Conservation (phyloP, 2,888 invertebrate genomes). For the Diaperis boleti region DNA sequence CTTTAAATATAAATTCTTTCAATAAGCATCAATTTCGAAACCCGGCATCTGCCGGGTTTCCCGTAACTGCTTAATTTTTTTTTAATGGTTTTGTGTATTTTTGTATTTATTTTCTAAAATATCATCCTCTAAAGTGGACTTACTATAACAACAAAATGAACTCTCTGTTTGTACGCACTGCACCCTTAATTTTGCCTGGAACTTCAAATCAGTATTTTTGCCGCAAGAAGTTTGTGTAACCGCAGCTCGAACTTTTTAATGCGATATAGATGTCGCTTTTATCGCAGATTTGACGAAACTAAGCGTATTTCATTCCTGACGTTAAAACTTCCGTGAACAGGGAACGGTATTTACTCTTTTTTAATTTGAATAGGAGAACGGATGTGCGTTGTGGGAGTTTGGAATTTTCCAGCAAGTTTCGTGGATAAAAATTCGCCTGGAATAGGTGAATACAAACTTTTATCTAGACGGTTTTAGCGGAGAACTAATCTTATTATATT, state of each 20-base stretch:
- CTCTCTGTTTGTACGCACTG: too few relatives aligned
- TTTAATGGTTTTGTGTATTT: too few relatives aligned
- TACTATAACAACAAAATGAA: too few relatives aligned
- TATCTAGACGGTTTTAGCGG: conserved; percentile 2
- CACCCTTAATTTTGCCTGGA: conserved; percentile 10
- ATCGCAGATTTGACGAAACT: conserved; percentile 32
- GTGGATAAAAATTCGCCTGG: conserved; percentile 1
- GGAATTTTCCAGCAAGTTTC: neutral
- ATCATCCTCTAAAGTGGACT: too few relatives aligned
- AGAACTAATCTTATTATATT: neutral
- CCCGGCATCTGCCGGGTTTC: too few relatives aligned
- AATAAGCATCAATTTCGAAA: too few relatives aligned
- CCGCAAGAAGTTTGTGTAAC: conserved; percentile 26
- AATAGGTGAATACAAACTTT: neutral
- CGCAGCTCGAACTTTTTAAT: conserved; percentile 28
- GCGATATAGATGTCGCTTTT: conserved; percentile 36
- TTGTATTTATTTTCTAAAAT: too few relatives aligned
- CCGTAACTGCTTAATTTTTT: too few relatives aligned
- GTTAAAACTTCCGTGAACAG: conserved; percentile 24
- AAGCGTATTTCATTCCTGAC: conserved; percentile 27
- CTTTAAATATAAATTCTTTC: too few relatives aligned
- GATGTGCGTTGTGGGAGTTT: conserved; percentile 4
- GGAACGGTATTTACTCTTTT: conserved; percentile 18
- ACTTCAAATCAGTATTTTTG: neutral
- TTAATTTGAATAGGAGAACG: conserved; percentile 19